These are phyloP conservation scores for Lithophane leautieri DNA, from an alignment of 2,888 invertebrate genomes.

Conservation along the genomic window DNA sequence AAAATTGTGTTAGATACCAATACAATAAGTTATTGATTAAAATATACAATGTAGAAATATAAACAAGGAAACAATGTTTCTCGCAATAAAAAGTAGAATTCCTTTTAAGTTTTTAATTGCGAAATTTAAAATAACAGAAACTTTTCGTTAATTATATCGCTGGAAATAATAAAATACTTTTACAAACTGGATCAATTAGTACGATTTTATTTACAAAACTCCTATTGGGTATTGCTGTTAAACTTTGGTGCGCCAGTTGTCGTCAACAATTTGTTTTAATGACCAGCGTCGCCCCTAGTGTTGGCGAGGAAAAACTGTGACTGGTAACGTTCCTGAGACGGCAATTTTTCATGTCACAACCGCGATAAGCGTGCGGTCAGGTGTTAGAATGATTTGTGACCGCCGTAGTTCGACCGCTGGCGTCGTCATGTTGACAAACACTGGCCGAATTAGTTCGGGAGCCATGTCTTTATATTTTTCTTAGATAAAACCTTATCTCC, in stretches of 20 bases:
- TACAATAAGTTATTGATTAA: conserved; percentile 1
- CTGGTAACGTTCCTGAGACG: conserved; percentile 78
- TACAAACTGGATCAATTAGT: conserved; percentile 71
- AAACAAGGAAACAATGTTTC: conserved; percentile 37
- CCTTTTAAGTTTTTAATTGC: conserved; percentile 58
- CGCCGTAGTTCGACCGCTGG: conserved; percentile 67
- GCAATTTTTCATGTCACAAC: conserved; percentile 87
- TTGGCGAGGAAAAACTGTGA: conserved; percentile 82
- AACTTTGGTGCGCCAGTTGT: conserved; percentile 76
- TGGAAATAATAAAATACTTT: conserved; percentile 66
- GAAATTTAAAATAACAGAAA: conserved; percentile 58
- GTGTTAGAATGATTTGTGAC: conserved; percentile 89
- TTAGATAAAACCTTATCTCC: conserved; percentile 64
- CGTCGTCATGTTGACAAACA: conserved; percentile 77
- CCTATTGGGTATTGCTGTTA: conserved; percentile 60
- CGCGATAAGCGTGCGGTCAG: conserved; percentile 86
- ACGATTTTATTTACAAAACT: conserved; percentile 65
- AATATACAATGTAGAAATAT: conserved; percentile 32
- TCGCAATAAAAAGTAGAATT: conserved; percentile 43
- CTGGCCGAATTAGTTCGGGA: conserved; percentile 65
- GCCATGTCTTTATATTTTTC: conserved; percentile 63
- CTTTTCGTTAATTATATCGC: conserved; percentile 60
- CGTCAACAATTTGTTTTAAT: conserved; percentile 86
- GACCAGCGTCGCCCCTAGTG: conserved; percentile 76
- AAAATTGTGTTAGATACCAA: background rate